Percentiles rank a stretch among this genome's conserved stretches.
These are phyloP conservation scores for Regulus satrapa DNA, from an alignment of 2,113 vertebrate species.

Conservation along the genomic window DNA sequence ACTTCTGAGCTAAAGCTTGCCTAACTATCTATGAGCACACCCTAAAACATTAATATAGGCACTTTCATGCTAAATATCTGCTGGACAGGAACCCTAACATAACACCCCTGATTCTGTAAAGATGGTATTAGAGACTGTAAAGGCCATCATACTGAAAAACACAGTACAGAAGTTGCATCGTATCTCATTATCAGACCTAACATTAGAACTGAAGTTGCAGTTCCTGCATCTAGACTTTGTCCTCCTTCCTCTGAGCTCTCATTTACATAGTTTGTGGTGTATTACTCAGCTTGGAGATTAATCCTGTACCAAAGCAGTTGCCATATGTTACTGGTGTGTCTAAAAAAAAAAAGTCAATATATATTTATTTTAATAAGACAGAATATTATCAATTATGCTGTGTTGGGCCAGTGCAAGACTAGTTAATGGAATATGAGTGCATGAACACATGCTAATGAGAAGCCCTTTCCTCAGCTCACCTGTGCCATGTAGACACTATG, in stretches of 20 bases:
- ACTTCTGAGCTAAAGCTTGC: not conserved
- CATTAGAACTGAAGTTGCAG: not conserved
- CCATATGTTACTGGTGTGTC: not conserved
- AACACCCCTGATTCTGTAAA: not conserved
- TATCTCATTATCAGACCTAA: not conserved
- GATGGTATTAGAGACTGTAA: not conserved
- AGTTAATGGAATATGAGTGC: not conserved
- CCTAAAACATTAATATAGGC: not conserved
- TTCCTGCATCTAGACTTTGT: not conserved
- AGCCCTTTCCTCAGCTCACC: slow-evolving; percentile 65
- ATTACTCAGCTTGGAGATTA: not conserved
- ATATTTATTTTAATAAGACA: not conserved
- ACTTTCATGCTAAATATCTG: not conserved
- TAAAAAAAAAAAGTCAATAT: not conserved
- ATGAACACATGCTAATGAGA: not conserved
- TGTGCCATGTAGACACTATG: slow-evolving; percentile 94
- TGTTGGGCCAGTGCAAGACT: not conserved
- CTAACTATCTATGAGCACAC: not conserved
- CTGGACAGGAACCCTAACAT: not conserved
- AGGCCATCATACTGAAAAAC: not conserved
- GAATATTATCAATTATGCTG: not conserved
- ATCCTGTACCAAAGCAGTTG: not conserved
- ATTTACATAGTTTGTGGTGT: not conserved
- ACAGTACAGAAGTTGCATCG: not conserved
- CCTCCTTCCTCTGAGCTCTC: not conserved